Evolutionary conservation across 2,113 vertebrate species (phyloP).

Genomic region (Equus quagga): DNA sequence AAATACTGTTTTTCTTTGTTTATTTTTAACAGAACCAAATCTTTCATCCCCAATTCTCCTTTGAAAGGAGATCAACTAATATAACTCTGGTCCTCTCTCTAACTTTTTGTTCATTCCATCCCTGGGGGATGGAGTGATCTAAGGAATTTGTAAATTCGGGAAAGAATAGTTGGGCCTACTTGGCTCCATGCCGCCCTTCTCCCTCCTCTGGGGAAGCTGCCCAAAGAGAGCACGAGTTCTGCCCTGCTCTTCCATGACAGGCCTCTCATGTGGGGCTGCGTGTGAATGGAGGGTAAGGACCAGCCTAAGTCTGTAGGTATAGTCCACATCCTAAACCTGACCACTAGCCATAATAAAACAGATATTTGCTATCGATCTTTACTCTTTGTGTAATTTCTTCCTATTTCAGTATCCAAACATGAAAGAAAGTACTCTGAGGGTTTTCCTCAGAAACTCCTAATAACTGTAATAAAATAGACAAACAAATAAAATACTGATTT

Average conservation of each 20-base stretch:
- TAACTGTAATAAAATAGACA: neutral
- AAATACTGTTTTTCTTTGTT: neutral
- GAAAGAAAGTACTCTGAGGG: neutral
- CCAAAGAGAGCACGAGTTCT: neutral
- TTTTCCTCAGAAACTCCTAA: neutral
- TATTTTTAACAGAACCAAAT: neutral
- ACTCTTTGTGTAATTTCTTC: neutral
- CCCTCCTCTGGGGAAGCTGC: neutral
- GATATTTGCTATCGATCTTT: neutral
- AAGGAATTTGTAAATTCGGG: neutral
- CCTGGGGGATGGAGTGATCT: neutral
- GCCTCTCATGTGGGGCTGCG: fast-evolving
- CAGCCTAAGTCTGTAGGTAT: neutral
- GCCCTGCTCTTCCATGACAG: neutral
- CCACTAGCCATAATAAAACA: neutral
- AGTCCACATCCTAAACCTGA: neutral
- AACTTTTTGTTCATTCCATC: neutral
- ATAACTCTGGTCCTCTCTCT: neutral
- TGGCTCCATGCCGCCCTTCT: neutral
- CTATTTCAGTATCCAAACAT: neutral
- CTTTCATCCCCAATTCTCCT: neutral
- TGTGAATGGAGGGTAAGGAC: neutral
- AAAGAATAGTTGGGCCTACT: neutral
- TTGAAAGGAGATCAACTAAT: neutral
- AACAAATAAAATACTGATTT: neutral